A percentile compares a stretch with the other conserved stretches of the same genome.
phyloP scores from a whole-genome alignment of 2,888 invertebrate species.

The Spicauda simplicius region DNA sequence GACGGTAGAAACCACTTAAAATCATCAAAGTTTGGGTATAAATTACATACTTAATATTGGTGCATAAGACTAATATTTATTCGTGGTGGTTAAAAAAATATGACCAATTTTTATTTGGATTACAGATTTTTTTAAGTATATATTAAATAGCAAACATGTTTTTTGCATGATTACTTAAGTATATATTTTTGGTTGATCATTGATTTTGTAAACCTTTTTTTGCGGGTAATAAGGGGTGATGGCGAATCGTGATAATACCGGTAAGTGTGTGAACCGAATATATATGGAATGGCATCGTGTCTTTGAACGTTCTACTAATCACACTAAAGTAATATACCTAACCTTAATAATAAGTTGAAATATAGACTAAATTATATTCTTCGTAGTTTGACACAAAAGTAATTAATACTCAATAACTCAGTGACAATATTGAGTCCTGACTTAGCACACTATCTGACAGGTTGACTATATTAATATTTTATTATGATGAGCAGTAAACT shows the following conservation, averaged over 20 bases:
- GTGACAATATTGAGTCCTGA: too few species aligned
- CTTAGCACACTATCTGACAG: too few species aligned
- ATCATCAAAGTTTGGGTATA: not conserved
- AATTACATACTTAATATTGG: too few species aligned
- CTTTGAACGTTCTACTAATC: conserved; percentile 59
- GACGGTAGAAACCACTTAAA: not conserved
- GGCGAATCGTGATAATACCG: conserved; percentile 67
- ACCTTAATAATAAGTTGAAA: too few species aligned
- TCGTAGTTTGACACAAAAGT: too few species aligned
- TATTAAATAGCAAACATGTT: not conserved
- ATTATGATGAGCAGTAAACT: too few species aligned
- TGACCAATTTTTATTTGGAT: not conserved
- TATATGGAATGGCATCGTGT: conserved; percentile 52
- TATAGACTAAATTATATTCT: too few species aligned
- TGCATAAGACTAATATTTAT: too few species aligned
- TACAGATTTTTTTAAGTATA: not conserved
- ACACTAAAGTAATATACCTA: not conserved
- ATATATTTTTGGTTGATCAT: conserved; percentile 11
- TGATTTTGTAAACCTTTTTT: conserved; percentile 51
- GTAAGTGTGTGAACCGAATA: conserved; percentile 75
- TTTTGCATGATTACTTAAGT: conserved; percentile 35
- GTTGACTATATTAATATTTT: too few species aligned
- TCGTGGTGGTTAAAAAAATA: too few species aligned
- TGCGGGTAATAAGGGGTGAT: conserved; percentile 76
- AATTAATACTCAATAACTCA: too few species aligned